Base-by-base conservation (phyloP, 2,888 invertebrate species). In the Plagodis dolabraria region DNA sequence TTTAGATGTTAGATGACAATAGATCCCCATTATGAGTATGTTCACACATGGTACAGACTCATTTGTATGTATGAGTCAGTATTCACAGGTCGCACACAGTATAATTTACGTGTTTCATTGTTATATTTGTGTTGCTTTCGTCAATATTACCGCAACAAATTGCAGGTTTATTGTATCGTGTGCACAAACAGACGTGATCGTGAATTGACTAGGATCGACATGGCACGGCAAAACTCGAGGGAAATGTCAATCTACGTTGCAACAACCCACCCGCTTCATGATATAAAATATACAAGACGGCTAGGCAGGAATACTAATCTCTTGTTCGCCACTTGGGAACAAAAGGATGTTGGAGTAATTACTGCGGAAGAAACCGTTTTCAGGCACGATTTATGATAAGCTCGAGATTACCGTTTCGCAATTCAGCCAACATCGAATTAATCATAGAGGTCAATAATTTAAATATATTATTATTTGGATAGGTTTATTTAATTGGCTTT, bases 101-200 rank as follows among this genome's bases (percentile, higher is more conserved):
- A 43, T 40, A 36, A 50, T 35, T 47, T 36, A 11, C 0, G n/a
- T 51, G 40, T 22, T 46, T 47, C 0, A 42, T 42, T 12, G 33
- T n/a, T 47, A 33, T 22, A 22, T 22, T 22, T 22, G 22, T 22
- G 22, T 22, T 22, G 22, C 22, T 22, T 22, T 22, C 22, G 22
- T 22, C 22, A 22, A 22, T 22, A 22, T 12, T 33, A 49, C 53
- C 53, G 45, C 47, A 33, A 33, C 34, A 46, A 46, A 48, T 54
- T 53, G 12, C 44, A 12, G 22, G 55, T 63, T 60, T 60, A 63
- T 63, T 62, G 63, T 59, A 47, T 55, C 11, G 42, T 43, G 40
- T 35, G 52, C 2, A 51, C 52, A 60, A 64, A 66, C 58, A 53
- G 55, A 63, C 63, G 63, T 58, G 66, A 63, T 64, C 56, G 63